Conservation (phyloP, 2,113 vertebrate genomes). For the Sula dactylatra region DNA sequence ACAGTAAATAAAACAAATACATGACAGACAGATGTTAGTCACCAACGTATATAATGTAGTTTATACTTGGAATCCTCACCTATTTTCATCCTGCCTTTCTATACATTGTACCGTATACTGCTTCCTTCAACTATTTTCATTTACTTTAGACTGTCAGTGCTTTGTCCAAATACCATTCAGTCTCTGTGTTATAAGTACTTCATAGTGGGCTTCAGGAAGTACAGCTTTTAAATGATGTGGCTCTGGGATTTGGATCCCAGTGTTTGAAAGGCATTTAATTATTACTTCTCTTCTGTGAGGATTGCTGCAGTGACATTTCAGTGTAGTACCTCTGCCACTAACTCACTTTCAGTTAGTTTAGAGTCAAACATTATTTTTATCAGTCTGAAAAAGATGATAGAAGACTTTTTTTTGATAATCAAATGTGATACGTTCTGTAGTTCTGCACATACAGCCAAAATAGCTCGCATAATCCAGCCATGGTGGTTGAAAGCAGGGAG, state of each 20-base stretch:
- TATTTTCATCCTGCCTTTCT: not conserved
- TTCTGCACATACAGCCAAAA: not conserved
- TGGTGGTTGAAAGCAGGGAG: not conserved
- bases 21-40: not conserved
- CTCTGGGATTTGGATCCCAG: not conserved
- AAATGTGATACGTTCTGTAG: not conserved
- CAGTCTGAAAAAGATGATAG: not conserved
- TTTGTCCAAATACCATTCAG: not conserved
- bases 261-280: not conserved
- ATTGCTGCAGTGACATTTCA: not conserved
- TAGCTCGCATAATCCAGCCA: not conserved
- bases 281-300: not conserved
- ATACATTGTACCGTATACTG: not conserved
- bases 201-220: not conserved
- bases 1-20: conserved; percentile 23
- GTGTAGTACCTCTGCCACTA: not conserved
- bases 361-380: not conserved
- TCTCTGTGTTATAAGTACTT: not conserved
- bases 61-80: not conserved
- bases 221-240: not conserved
- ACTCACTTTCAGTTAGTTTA: not conserved
- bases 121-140: not conserved
- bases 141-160: not conserved
- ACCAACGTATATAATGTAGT: not conserved
- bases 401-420: not conserved